Percentiles rank a stretch among this genome's conserved stretches.
Evolutionary conservation across 2,797 vertebrate species (phyloP).

Genomic region (Micropoecilia bifurca): DNA sequence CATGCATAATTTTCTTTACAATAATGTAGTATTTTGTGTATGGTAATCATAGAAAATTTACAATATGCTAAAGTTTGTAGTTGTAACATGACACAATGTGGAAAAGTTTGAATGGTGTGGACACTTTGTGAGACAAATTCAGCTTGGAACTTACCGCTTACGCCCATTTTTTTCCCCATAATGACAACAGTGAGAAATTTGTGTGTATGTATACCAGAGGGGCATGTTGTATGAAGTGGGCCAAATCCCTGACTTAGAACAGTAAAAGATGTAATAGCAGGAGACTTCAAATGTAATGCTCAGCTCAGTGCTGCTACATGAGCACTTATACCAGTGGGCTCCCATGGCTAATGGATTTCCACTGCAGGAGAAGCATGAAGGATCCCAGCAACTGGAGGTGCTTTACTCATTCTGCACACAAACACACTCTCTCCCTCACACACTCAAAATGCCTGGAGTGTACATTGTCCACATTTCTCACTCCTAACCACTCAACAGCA

Average conservation of each 20-base stretch:
- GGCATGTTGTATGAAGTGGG: conserved; percentile 22
- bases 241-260: conserved; percentile 55
- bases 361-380: conserved; percentile 71
- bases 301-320: conserved; percentile 43
- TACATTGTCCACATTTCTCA: conserved; percentile 9
- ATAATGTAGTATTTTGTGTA: neutral
- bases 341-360: conserved; percentile 80
- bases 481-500: neutral
- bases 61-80: neutral
- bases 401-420: conserved; percentile 57
- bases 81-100: neutral
- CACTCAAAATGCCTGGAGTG: conserved; percentile 6
- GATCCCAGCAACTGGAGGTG: conserved; percentile 73
- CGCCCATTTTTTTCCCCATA: conserved; percentile 31
- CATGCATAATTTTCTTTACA: neutral
- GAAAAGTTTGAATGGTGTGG: neutral
- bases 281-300: conserved; percentile 60
- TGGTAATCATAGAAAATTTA: neutral
- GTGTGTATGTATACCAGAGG: conserved; percentile 41
- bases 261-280: conserved; percentile 54
- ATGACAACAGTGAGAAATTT: conserved; percentile 34
- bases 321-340: conserved; percentile 49
- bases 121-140: conserved; percentile 10
- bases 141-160: conserved; percentile 34
- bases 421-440: conserved; percentile 3